Conservation (phyloP, 37 sponge, comb jelly and placozoan species). For the Dysidea cf. avara region DNA sequence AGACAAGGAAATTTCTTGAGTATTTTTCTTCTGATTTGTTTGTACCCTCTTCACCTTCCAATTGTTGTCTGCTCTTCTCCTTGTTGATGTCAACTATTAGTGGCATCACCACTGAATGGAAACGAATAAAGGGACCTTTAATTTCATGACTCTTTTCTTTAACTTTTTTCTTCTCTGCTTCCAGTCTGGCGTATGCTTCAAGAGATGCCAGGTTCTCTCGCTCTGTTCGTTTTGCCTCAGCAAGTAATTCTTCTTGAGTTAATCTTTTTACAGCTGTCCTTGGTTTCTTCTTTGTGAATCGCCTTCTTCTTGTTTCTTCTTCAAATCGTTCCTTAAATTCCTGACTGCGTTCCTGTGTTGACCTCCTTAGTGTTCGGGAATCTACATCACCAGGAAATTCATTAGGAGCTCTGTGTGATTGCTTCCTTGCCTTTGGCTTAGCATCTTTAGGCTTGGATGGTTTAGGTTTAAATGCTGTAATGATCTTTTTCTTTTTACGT, state of each 20-base stretch:
- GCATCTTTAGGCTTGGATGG: slow-evolving; percentile 17
- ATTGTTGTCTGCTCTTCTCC: background rate
- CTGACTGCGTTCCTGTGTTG: slow-evolving; percentile 45
- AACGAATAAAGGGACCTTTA: slow-evolving; percentile 77
- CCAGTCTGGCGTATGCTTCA: slow-evolving; percentile 78
- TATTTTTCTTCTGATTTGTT: slow-evolving; percentile 27
- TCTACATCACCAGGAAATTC: background rate
- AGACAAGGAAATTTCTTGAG: slow-evolving; percentile 86
- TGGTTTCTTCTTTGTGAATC: background rate
- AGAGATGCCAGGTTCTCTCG: slow-evolving; percentile 88
- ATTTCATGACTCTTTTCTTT: slow-evolving; percentile 53
- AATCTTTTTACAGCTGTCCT: slow-evolving; percentile 20
- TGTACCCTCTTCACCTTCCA: background rate
- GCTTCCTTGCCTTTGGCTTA: too few relatives aligned
- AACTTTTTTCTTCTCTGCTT: slow-evolving; percentile 84
- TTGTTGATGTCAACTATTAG: background rate
- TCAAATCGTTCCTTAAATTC: slow-evolving; percentile 30
- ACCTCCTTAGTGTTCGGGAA: slow-evolving; percentile 51
- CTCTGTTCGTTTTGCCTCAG: slow-evolving; percentile 90
- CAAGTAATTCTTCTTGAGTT: slow-evolving; percentile 91
- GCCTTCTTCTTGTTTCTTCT: slow-evolving; percentile 28
- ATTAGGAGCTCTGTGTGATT: too few relatives aligned
- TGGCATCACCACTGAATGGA: slow-evolving; percentile 82
- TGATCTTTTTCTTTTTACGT: slow-evolving; percentile 44
- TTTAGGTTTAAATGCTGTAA: background rate